Conservation (phyloP, 2,113 vertebrate species). For the Salvator merianae region DNA sequence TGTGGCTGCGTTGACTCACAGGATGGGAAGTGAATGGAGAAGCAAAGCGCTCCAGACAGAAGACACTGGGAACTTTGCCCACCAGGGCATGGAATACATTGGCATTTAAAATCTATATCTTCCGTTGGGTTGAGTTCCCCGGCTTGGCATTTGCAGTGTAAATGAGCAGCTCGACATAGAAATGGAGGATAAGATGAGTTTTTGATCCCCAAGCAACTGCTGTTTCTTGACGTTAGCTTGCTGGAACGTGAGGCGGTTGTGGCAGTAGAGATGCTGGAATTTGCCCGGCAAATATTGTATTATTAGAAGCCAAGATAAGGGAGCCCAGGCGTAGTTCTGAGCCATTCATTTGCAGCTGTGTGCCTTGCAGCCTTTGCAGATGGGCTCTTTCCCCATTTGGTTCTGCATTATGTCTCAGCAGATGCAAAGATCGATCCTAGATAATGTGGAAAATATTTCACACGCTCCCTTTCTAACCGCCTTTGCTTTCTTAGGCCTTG, state of each 20-base stretch:
- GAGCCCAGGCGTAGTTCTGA: neutral
- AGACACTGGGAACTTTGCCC: neutral
- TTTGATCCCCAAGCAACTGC: neutral
- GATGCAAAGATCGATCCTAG: neutral
- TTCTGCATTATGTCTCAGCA: neutral
- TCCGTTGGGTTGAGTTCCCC: neutral
- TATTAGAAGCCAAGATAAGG: conserved; percentile 29
- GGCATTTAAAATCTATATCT: neutral
- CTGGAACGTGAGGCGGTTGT: neutral
- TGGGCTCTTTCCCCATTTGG: neutral
- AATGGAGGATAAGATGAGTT: neutral
- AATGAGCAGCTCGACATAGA: neutral
- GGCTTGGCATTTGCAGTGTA: neutral
- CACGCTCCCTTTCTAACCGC: too few relatives aligned
- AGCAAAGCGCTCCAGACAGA: conserved; percentile 2
- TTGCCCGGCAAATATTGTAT: conserved; percentile 21
- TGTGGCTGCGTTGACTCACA: neutral
- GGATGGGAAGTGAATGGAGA: conserved; percentile 32
- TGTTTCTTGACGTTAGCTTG: neutral
- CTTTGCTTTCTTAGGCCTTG: neutral
- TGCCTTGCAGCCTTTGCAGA: neutral
- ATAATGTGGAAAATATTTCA: neutral
- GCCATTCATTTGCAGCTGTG: neutral
- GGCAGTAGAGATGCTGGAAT: neutral
- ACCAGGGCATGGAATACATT: neutral